Conservation (phyloP, 2,113 vertebrate genomes). For the Paralichthys olivaceus region DNA sequence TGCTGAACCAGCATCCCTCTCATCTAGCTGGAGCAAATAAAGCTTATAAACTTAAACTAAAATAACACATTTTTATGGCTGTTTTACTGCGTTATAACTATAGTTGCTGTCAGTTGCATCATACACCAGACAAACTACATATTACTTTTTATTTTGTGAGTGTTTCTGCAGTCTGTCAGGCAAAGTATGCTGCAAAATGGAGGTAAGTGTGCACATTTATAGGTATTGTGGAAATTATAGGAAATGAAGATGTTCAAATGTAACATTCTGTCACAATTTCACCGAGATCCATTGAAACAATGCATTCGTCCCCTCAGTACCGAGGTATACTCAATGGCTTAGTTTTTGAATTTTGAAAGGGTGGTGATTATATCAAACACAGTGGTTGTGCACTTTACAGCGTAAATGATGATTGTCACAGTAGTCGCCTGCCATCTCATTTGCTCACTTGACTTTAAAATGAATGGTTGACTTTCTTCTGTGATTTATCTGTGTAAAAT, state of each 20-base stretch:
- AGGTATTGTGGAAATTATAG: slow-evolving; percentile 6
- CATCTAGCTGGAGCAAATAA: slow-evolving; percentile 64
- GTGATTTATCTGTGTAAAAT: background rate
- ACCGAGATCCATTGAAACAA: no score
- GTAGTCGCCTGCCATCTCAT: background rate
- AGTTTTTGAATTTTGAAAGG: no score
- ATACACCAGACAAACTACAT: slow-evolving; percentile 47
- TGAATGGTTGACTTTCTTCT: background rate
- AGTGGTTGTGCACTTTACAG: no score
- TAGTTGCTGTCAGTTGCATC: slow-evolving; percentile 69
- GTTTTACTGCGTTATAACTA: slow-evolving; percentile 10
- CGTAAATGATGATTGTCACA: no score
- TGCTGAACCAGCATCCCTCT: slow-evolving; percentile 69
- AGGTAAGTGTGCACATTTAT: slow-evolving; percentile 13
- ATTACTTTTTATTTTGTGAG: slow-evolving; percentile 20
- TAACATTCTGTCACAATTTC: no score
- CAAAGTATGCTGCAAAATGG: slow-evolving; percentile 17
- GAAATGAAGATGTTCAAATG: background rate
- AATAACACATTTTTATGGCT: slow-evolving; percentile 47
- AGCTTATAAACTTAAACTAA: slow-evolving; percentile 53
- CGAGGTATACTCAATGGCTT: no score
- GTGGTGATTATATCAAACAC: no score
- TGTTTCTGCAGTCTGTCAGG: slow-evolving; percentile 21
- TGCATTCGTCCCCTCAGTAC: no score
- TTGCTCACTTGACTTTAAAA: background rate